Conservation (phyloP, 2,113 vertebrate genomes). For the Tilapia sparmanii region DNA sequence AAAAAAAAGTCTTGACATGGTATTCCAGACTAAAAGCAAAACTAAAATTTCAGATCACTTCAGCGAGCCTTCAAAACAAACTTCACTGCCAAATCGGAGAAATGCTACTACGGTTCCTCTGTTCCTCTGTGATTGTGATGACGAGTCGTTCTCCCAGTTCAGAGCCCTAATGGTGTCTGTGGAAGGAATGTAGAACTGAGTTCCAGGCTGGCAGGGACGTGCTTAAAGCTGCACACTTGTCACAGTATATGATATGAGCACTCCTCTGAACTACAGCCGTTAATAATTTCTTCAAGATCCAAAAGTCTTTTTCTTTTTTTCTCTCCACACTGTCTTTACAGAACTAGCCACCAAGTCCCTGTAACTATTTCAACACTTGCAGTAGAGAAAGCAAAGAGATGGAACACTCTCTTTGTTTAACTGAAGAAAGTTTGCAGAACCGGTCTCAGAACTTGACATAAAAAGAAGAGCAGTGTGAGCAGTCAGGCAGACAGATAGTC, state of each 20-base stretch:
- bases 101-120: constrained; percentile 28
- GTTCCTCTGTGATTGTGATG: constrained; percentile 33
- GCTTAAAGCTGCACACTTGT: constrained; percentile 60
- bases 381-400: constrained; percentile 56
- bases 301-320: constrained; percentile 23
- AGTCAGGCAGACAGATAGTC: constrained; percentile 1
- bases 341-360: constrained; percentile 47
- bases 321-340: constrained; percentile 31
- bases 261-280: constrained; percentile 64
- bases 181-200: constrained; percentile 24
- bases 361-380: constrained; percentile 68
- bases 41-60: constrained; percentile 49
- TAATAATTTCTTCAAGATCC: constrained; percentile 66
- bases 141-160: constrained; percentile 38
- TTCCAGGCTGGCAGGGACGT: constrained; percentile 50
- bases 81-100: constrained; percentile 43
- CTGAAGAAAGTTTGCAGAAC: constrained; percentile 65
- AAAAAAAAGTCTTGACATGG: constrained; percentile 25
- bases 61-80: constrained; percentile 60
- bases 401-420: constrained; percentile 64
- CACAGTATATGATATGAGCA: constrained; percentile 56
- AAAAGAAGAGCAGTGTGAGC: constrained; percentile 45
- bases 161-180: constrained; percentile 64
- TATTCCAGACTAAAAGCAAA: constrained; percentile 39
- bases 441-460: constrained; percentile 51